These are phyloP conservation scores for Trematomus bernacchii DNA, from an alignment of 2,797 vertebrate species.

Conservation along the genomic window DNA sequence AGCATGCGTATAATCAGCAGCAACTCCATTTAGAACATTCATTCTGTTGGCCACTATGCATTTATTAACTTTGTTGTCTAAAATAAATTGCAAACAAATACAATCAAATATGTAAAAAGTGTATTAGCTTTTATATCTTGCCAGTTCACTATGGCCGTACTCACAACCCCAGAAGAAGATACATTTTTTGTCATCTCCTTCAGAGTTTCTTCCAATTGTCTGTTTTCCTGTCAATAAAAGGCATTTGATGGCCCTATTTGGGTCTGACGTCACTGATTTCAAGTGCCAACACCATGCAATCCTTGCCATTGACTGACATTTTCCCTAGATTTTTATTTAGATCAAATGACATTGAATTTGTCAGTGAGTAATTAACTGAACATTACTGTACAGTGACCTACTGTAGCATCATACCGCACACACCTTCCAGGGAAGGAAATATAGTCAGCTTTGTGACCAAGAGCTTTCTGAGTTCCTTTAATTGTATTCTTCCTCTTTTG, in stretches of 20 bases:
- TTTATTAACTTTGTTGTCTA: no score
- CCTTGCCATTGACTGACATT: neutral
- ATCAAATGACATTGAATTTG: conserved; percentile 17
- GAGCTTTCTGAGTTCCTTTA: conserved; percentile 2
- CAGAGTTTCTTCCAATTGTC: neutral
- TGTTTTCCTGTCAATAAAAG: neutral
- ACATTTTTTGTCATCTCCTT: neutral
- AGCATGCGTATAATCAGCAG: no score
- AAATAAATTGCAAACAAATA: no score
- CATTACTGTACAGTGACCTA: conserved; percentile 1
- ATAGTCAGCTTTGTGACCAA: neutral
- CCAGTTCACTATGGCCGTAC: no score
- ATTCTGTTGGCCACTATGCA: neutral
- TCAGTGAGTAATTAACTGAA: conserved; percentile 5
- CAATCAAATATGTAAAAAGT: no score
- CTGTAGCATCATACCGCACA: conserved; percentile 17
- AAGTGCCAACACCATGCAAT: neutral
- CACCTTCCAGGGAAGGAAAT: neutral
- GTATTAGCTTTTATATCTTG: no score
- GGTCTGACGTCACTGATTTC: no score
- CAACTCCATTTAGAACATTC: neutral
- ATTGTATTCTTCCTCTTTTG: neutral
- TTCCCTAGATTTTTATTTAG: neutral
- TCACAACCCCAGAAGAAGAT: no score
- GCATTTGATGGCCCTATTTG: no score